phyloP scores from a whole-genome alignment of 2,888 invertebrate genomes.

The Liposcelis brunnea region DNA sequence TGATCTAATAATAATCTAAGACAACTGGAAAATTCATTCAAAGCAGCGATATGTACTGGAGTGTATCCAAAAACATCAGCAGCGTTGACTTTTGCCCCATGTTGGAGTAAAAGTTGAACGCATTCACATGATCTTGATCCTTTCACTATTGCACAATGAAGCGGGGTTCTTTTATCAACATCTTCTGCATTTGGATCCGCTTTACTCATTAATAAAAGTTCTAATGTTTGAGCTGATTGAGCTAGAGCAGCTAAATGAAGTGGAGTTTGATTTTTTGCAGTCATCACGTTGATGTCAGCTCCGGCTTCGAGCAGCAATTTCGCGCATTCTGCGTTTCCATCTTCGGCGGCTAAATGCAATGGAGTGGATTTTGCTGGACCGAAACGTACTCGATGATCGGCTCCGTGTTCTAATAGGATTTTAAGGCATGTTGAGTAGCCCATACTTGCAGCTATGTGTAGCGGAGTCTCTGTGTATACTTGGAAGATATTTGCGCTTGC shows the following conservation, averaged over 20 bases:
- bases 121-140: conserved; percentile 54
- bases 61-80: conserved; percentile 71
- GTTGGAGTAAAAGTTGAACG: conserved; percentile 36
- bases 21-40: conserved; percentile 64
- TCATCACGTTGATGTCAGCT: conserved; percentile 57
- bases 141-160: conserved; percentile 66
- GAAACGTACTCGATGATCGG: conserved; percentile 58
- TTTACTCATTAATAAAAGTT: conserved; percentile 44
- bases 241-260: conserved; percentile 68
- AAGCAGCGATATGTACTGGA: conserved; percentile 62
- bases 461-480: conserved; percentile 68
- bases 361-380: conserved; percentile 58
- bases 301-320: conserved; percentile 51
- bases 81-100: conserved; percentile 37
- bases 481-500: conserved; percentile 72
- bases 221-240: conserved; percentile 60
- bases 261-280: conserved; percentile 62
- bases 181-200: conserved; percentile 50
- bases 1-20: conserved; percentile 54
- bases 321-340: conserved; percentile 65
- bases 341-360: conserved; percentile 73
- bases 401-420: conserved; percentile 57
- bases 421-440: conserved; percentile 52
- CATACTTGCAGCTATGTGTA: conserved; percentile 62
- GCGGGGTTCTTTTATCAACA: conserved; percentile 54